Base-by-base conservation (phyloP, 2,888 invertebrate species). In the Phaonia tiefii region DNA sequence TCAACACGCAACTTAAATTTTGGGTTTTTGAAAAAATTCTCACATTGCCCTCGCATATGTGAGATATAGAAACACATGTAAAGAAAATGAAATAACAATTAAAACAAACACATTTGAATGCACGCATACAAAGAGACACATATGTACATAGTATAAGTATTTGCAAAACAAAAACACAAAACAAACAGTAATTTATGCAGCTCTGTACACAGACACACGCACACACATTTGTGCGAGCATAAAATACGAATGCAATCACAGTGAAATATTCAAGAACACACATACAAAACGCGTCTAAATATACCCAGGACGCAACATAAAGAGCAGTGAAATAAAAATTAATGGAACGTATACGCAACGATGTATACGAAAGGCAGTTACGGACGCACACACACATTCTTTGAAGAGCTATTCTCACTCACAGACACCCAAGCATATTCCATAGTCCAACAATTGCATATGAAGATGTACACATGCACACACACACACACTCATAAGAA, bases 291-390 rank as follows among this genome's bases (percentile, higher is more conserved):
- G 22, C 20, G 25, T 56, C 13, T 1, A 26, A 8, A 22, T 26
- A 56, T 26, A 13, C 13, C 1, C 17, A 39, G 31, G 13, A 42
- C 42, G n/a, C 42, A 63, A 17, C 63, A 63, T 63, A 63, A 63
- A 42, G 20, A 22, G 13, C 84, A 79, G 81, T 77, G 70, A 83
- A 69, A 69, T 69, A 69, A 69, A 69, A 69, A 42, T 69, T 69
- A 69, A 56, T 69, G 69, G 54, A 54, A 69, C 69, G 69, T 69
- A 69, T 69, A 51, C 67, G 65, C 46, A 44, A 44, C 44, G 15
- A 54, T 25, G 63, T 39, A 63, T 39, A 22, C n/a, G n/a, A n/a
- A n/a, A n/a, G n/a, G n/a, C 11, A 63, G 42, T n/a, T 39, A 63
- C 22, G 37, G 1, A 63, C 8, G 2, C 20, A 39, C 17, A 42